Evolutionary conservation across 1,140 invertebrate species (phyloP).

Genomic region (Anagrus nilaparvatae): DNA sequence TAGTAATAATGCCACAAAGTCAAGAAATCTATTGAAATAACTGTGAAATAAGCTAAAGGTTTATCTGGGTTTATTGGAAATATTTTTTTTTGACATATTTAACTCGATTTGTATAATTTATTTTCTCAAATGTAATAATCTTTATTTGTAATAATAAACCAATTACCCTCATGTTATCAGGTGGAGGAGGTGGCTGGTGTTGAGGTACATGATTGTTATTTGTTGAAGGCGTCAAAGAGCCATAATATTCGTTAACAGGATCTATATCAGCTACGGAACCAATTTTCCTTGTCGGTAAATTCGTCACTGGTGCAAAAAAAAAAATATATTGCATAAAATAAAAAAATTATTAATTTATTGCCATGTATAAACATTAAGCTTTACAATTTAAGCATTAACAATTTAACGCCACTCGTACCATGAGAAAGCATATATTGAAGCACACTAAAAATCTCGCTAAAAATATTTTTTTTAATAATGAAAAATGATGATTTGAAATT

Average conservation of each 20-base stretch:
- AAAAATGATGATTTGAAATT: constrained; percentile 11
- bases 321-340: constrained; percentile 4
- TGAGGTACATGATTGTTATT: constrained; percentile 39
- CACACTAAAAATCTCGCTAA: too few species aligned
- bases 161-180: constrained; percentile 34
- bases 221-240: constrained; percentile 51
- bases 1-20: too few species aligned
- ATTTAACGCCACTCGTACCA: neutral
- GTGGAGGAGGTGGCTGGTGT: constrained; percentile 30
- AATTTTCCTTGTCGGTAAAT: constrained; percentile 58
- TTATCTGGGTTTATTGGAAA: too few species aligned
- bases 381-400: neutral
- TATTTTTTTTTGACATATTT: too few species aligned
- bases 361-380: too few species aligned
- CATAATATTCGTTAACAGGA: constrained; percentile 85
- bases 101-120: neutral
- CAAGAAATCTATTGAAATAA: too few species aligned
- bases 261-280: constrained; percentile 93
- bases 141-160: constrained; percentile 6
- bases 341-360: too few species aligned
- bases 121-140: too few species aligned
- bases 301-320: constrained; percentile 44
- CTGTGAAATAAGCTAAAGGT: neutral
- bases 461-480: too few species aligned
- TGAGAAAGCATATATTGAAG: neutral